A percentile compares a stretch with the other conserved stretches of the same genome.
Evolutionary conservation across 2,888 invertebrate genomes (phyloP).

Genomic region (Auanema sp.): DNA sequence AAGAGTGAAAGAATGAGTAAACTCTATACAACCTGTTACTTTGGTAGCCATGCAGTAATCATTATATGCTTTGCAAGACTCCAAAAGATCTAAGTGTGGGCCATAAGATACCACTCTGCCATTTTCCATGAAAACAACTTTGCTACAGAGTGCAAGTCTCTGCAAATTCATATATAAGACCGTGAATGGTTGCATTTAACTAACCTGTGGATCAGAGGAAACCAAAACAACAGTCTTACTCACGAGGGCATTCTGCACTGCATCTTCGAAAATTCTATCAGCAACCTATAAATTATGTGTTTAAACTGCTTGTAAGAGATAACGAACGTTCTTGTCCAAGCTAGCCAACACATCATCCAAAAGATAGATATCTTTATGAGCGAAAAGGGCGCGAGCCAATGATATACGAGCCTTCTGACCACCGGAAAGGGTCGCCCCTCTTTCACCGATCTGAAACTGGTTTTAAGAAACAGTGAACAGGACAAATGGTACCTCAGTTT

Average conservation of each 20-base stretch:
- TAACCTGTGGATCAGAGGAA: slow-evolving; percentile 65
- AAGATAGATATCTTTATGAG: slow-evolving; percentile 68
- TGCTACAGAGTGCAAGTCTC: slow-evolving; percentile 71
- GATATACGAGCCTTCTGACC: slow-evolving; percentile 71
- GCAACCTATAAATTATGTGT: slow-evolving; percentile 63
- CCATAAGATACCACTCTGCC: slow-evolving; percentile 71
- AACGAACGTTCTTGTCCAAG: slow-evolving; percentile 66
- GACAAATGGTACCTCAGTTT: slow-evolving; percentile 67
- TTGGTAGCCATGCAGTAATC: slow-evolving; percentile 22
- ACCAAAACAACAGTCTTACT: slow-evolving; percentile 66
- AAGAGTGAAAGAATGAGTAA: neutral
- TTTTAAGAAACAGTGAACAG: neutral
- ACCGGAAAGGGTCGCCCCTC: slow-evolving; percentile 67
- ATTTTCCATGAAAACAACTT: slow-evolving; percentile 70
- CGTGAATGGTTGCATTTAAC: neutral
- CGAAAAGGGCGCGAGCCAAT: slow-evolving; percentile 70
- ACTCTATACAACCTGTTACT: neutral
- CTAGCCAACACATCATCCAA: slow-evolving; percentile 72
- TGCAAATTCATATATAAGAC: slow-evolving; percentile 57
- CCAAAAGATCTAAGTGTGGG: slow-evolving; percentile 69
- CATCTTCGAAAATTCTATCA: slow-evolving; percentile 69
- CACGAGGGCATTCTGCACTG: slow-evolving; percentile 63
- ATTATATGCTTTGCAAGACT: slow-evolving; percentile 27
- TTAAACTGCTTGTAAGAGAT: neutral
- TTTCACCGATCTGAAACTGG: slow-evolving; percentile 68